Evolutionary conservation across 2,797 vertebrate genomes (phyloP).

Genomic region (Kryptolebias ocellatus): DNA sequence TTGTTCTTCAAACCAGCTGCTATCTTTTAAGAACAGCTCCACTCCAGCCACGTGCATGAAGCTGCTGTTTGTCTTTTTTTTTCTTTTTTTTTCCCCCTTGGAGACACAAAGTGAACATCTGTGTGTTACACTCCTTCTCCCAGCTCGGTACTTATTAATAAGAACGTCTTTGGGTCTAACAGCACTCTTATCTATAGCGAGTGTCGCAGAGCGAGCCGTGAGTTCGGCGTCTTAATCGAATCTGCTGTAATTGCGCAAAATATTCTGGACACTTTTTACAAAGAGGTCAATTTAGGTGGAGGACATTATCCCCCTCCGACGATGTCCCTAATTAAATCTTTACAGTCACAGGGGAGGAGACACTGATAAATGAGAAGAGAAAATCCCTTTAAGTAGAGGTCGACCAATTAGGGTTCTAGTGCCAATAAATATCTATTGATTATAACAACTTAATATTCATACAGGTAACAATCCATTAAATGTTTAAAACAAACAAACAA

Average conservation of each 20-base stretch:
- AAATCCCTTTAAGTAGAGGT: slow-evolving; percentile 27
- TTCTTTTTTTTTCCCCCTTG: slow-evolving; percentile 21
- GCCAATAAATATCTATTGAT: no score
- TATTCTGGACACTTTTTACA: slow-evolving; percentile 36
- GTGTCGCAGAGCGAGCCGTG: slow-evolving; percentile 22
- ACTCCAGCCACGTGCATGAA: slow-evolving; percentile 1
- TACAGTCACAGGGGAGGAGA: slow-evolving; percentile 42
- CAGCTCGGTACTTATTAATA: slow-evolving; percentile 20
- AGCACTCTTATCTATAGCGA: slow-evolving; percentile 23
- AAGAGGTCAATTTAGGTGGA: slow-evolving; percentile 54
- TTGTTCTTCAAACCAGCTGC: slow-evolving; percentile 53
- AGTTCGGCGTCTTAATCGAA: slow-evolving; percentile 47
- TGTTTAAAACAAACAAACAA: no score
- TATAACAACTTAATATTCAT: no score
- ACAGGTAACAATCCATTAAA: no score
- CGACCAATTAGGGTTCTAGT: background rate
- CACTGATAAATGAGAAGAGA: slow-evolving; percentile 45
- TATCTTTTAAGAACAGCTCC: slow-evolving; percentile 48
- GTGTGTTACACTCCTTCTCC: slow-evolving; percentile 22
- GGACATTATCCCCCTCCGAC: slow-evolving; percentile 45
- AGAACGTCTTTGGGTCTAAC: slow-evolving; percentile 7
- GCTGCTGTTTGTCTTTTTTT: slow-evolving; percentile 33
- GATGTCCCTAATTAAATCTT: slow-evolving; percentile 68
- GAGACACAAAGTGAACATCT: slow-evolving; percentile 51
- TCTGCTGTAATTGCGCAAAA: slow-evolving; percentile 48